A percentile compares a stretch with the other conserved stretches of the same genome.
These are phyloP conservation scores for Chirona hameri DNA, from an alignment of 2,888 invertebrate species.

Conservation along the genomic window DNA sequence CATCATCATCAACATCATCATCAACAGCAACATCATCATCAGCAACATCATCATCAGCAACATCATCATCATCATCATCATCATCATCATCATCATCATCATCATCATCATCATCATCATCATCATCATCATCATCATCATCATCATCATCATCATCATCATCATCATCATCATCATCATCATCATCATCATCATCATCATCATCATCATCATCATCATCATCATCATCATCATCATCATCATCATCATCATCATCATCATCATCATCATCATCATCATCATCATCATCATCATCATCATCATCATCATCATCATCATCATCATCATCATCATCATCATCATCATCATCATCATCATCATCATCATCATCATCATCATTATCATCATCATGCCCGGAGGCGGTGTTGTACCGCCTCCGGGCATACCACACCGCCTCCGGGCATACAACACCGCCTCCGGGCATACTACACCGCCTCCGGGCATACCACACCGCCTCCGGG, in stretches of 20 bases:
- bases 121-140: constrained; percentile 1
- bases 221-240: neutral
- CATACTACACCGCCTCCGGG: too few species aligned
- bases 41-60: too few species aligned
- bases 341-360: neutral
- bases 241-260: neutral
- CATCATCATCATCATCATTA: neutral
- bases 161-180: constrained; percentile 1
- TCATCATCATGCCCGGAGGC: neutral
- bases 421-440: too few species aligned
- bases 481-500: neutral
- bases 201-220: neutral
- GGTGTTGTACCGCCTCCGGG: too few species aligned
- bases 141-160: neutral
- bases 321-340: neutral
- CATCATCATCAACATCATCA: too few species aligned
- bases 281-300: neutral
- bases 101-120: constrained; percentile 10
- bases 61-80: neutral
- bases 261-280: neutral
- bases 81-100: neutral
- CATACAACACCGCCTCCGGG: too few species aligned
- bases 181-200: neutral
- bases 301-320: neutral
- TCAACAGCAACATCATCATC: too few species aligned